Evolutionary conservation across 2,113 vertebrate species (phyloP), one percentile per base, ranked within the genome.

Genomic region (Mus spicilegus): DNA sequence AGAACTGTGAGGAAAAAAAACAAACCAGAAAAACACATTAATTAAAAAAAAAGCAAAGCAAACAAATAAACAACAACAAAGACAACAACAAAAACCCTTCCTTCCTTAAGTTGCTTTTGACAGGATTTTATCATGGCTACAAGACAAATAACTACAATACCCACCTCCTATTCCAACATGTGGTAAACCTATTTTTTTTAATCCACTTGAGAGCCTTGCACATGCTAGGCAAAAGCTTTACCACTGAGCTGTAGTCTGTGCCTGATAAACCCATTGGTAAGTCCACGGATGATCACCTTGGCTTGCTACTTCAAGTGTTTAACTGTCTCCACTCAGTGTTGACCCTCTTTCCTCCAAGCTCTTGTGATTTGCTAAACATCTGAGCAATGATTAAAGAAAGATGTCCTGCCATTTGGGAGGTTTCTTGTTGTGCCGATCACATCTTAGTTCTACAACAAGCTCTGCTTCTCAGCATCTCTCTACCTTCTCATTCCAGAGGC

Each of bases 341-440:
- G 73, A 33, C 24, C 10, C n/a, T 65, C 61, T 77, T 94, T 81
- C 46, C 51, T 67, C 13, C 22, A 58, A 89, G 9, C 6, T 69
- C 46, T 54, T 49, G 33, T 46, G 80, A 89, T 80, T 87, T 94
- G 82, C 7, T 82, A 93, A 92, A 90, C 30, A 63, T 54, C 82
- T n/a, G 1, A 77, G 77, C 81, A 19, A 63, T 49, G 22, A 6
- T 81, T 9, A 75, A 86, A 88, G 56, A 24, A 87, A 9, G 24
- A 63, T 6, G 19, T 1, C 28, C 33, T 91, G 20, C 9, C 76
- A 67, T 49, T 89, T 86, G 11, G 12, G 46, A 26, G 93, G 72
- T 7, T 89, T 33, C 16, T 70, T 95, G 63, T 67, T 24, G 17
- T 88, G 16, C 20, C 12, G 14, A 9, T 95, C 65, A 56, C 75